A percentile compares a stretch with the other conserved stretches of the same genome.
Conservation (phyloP, 2,797 vertebrate genomes). For the Acrossocheilus fasciatus region DNA sequence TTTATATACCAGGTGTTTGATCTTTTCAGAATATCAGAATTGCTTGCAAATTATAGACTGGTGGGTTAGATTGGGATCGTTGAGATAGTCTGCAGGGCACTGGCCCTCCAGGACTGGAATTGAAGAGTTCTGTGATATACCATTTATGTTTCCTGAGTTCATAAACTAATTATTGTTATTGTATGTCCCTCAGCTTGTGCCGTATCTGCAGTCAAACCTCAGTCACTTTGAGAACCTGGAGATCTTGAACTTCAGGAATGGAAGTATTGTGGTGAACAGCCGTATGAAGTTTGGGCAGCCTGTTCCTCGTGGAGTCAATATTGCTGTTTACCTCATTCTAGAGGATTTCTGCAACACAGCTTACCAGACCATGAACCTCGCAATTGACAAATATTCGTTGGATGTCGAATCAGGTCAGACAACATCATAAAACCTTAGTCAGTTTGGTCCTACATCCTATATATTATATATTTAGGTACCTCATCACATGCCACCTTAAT, state of each 20-base stretch:
- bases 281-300: slow-evolving; percentile 90
- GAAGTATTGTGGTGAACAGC: slow-evolving; percentile 96
- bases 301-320: slow-evolving; percentile 85
- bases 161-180: neutral
- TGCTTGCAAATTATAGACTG: neutral
- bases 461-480: neutral
- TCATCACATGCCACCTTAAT: neutral
- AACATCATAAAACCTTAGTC: neutral
- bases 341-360: slow-evolving; percentile 94
- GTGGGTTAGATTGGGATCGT: neutral
- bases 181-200: slow-evolving; percentile 84
- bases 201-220: slow-evolving; percentile 94
- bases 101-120: neutral
- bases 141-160: neutral
- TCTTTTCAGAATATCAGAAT: neutral
- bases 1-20: neutral
- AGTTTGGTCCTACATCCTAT: neutral
- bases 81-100: neutral
- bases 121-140: neutral
- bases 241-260: slow-evolving; percentile 97
- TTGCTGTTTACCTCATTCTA: slow-evolving; percentile 89
- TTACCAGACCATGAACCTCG: slow-evolving; percentile 93
- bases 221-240: slow-evolving; percentile 94
- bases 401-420: slow-evolving; percentile 92
- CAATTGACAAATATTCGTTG: slow-evolving; percentile 93